A percentile compares a stretch with the other conserved stretches of the same genome.
Conservation (phyloP, 1,140 invertebrate species). For the Probaryconus sp. region DNA sequence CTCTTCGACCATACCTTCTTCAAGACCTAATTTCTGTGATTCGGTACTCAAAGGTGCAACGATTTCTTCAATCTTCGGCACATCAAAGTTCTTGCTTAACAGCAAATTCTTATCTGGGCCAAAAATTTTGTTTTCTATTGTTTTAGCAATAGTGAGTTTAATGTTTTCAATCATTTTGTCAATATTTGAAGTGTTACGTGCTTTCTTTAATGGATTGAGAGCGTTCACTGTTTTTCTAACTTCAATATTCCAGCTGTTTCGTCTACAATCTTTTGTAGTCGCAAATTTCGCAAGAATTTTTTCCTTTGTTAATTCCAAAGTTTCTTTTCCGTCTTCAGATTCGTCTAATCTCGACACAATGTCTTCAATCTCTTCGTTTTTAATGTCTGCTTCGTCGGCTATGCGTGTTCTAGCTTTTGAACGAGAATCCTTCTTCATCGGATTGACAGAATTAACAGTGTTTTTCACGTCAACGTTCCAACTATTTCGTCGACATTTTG, state of each 20-base stretch:
- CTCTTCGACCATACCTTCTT: constrained; percentile 66
- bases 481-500: no score
- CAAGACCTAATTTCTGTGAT: constrained; percentile 68
- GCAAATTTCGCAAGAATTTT: constrained; percentile 63
- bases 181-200: constrained; percentile 66
- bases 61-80: constrained; percentile 73
- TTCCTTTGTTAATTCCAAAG: no score
- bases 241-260: constrained; percentile 74
- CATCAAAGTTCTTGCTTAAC: constrained; percentile 70
- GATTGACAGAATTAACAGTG: no score
- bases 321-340: no score
- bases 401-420: no score
- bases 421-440: no score
- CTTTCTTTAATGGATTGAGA: constrained; percentile 66
- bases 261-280: constrained; percentile 66
- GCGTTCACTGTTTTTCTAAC: constrained; percentile 71
- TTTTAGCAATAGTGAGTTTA: constrained; percentile 73
- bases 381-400: no score
- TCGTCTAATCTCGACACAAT: no score
- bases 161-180: constrained; percentile 76
- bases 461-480: no score
- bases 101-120: constrained; percentile 66
- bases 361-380: no score
- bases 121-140: constrained; percentile 73
- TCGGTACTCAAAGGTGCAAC: constrained; percentile 71